phyloP scores from a whole-genome alignment of 2,888 invertebrate genomes.

The Formica aserva region DNA sequence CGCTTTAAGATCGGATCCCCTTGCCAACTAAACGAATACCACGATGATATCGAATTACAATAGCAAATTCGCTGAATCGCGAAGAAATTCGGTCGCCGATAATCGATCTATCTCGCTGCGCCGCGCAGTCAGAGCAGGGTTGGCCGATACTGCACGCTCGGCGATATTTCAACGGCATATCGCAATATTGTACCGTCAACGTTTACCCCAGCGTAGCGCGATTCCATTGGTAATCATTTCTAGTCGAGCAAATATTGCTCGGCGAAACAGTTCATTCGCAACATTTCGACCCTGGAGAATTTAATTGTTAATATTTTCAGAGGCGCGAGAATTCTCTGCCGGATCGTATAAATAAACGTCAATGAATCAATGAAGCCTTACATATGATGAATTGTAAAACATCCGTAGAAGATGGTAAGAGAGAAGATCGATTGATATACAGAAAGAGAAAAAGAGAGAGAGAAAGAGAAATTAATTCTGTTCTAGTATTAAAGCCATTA shows the following conservation, averaged over 20 bases:
- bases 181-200: slow-evolving; percentile 71
- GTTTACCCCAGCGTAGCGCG: slow-evolving; percentile 61
- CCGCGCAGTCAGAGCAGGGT: slow-evolving; percentile 13
- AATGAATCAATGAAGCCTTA: slow-evolving; percentile 21
- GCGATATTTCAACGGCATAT: slow-evolving; percentile 70
- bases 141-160: slow-evolving; percentile 64
- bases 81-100: slow-evolving; percentile 70
- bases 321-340: not conserved
- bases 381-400: not conserved
- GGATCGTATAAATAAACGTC: slow-evolving; percentile 11
- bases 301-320: slow-evolving; percentile 36
- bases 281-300: slow-evolving; percentile 41
- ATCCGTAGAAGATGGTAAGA: not conserved
- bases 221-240: slow-evolving; percentile 70
- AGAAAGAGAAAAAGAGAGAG: not conserved
- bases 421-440: not conserved
- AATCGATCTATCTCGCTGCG: slow-evolving; percentile 66
- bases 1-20: not conserved
- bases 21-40: slow-evolving; percentile 25
- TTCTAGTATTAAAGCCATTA: not conserved
- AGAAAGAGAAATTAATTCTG: not conserved
- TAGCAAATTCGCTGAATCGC: slow-evolving; percentile 68
- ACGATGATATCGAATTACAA: slow-evolving; percentile 59
- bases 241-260: slow-evolving; percentile 63
- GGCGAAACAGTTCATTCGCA: slow-evolving; percentile 53